Evolutionary conservation across 92 coral and sea anemone species (phyloP).

Genomic region (Bergia puertoricense): DNA sequence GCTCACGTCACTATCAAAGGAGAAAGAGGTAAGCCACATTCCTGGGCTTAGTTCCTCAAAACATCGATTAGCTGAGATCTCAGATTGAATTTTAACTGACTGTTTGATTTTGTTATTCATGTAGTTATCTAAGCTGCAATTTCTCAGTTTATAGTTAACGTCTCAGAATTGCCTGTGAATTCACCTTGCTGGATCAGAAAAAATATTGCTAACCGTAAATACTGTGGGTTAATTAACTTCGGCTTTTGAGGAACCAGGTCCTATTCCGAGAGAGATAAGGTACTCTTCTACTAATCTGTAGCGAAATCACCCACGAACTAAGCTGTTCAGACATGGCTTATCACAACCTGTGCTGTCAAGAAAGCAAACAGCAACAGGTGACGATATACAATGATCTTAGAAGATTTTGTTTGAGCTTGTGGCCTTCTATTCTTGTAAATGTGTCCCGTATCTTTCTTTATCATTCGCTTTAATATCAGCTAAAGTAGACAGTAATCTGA

Average conservation of each 20-base stretch:
- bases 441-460: background rate
- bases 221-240: too few relatives aligned
- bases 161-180: background rate
- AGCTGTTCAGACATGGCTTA: background rate
- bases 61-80: background rate
- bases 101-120: background rate
- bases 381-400: background rate
- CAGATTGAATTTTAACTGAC: background rate
- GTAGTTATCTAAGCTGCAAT: background rate
- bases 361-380: background rate
- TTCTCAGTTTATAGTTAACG: background rate
- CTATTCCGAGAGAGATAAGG: background rate
- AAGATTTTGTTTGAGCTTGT: background rate
- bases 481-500: background rate
- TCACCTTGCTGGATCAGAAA: background rate
- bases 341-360: background rate
- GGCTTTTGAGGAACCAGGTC: background rate
- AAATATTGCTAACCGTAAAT: too few relatives aligned
- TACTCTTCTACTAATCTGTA: background rate
- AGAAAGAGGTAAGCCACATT: conserved; percentile 68
- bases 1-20: conserved; percentile 96
- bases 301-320: background rate
- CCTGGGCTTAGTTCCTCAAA: background rate
- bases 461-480: background rate
- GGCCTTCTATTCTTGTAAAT: background rate